Evolutionary conservation across 2,113 vertebrate genomes (phyloP).

Genomic region (Pseudorectes ferrugineus): DNA sequence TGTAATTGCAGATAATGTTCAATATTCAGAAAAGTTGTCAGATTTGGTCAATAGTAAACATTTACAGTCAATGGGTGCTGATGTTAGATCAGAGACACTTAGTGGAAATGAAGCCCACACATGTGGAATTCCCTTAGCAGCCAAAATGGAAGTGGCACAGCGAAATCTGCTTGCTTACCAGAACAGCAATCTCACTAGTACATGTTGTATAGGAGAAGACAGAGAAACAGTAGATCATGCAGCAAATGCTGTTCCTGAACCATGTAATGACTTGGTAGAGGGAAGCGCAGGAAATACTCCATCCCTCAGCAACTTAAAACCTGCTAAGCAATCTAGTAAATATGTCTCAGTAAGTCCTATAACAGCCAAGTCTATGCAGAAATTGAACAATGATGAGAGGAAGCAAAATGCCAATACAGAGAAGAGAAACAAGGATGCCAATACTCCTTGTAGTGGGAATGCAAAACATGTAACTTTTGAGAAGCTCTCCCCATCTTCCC

Average conservation of each 20-base stretch:
- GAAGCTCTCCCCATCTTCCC: not conserved
- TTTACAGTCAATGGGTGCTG: not conserved
- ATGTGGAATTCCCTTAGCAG: not conserved
- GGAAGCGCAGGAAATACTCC: not conserved
- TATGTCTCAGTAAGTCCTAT: not conserved
- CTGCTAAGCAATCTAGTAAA: not conserved
- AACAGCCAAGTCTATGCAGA: not conserved
- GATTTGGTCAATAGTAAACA: not conserved
- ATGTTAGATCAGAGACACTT: not conserved
- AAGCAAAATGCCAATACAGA: not conserved
- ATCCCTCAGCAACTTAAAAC: not conserved
- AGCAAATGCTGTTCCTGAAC: not conserved
- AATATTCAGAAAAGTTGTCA: not conserved
- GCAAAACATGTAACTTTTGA: slow-evolving; percentile 69
- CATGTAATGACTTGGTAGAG: not conserved
- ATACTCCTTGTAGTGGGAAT: not conserved
- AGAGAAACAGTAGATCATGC: not conserved
- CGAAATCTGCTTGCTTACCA: not conserved
- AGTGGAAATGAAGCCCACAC: not conserved
- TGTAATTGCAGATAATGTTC: not conserved
- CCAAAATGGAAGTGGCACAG: not conserved
- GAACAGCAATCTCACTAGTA: not conserved
- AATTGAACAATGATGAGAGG: not conserved
- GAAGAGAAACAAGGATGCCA: not conserved
- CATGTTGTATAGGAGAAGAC: not conserved